Evolutionary conservation across 2,113 vertebrate genomes (phyloP).

Genomic region (Elgaria multicarinata): DNA sequence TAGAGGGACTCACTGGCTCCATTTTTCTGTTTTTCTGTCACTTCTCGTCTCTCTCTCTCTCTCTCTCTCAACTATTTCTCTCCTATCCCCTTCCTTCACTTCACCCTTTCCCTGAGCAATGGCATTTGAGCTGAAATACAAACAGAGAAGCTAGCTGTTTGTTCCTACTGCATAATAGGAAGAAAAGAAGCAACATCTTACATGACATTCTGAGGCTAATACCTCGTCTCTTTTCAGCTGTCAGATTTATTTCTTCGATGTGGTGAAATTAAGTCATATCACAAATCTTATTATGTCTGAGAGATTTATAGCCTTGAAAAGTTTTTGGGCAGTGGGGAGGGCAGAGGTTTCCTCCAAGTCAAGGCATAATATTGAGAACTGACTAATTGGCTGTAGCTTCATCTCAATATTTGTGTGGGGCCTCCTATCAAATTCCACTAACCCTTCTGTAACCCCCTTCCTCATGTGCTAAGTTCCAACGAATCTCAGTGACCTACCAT

Average conservation of each 20-base stretch:
- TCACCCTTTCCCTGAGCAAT: slow-evolving; percentile 57
- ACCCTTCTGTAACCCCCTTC: slow-evolving; percentile 72
- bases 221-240: slow-evolving; percentile 77
- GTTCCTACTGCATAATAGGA: slow-evolving; percentile 72
- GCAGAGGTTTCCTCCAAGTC: slow-evolving; percentile 52
- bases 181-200: slow-evolving; percentile 77
- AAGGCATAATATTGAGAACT: slow-evolving; percentile 67
- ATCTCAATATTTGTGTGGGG: slow-evolving; percentile 66
- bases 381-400: slow-evolving; percentile 74
- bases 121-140: slow-evolving; percentile 80
- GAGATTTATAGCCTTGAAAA: slow-evolving; percentile 76
- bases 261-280: slow-evolving; percentile 78
- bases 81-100: slow-evolving; percentile 41
- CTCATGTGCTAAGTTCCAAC: slow-evolving; percentile 63
- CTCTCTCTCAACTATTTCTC: slow-evolving; percentile 68
- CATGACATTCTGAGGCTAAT: slow-evolving; percentile 81
- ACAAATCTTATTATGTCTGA: slow-evolving; percentile 78
- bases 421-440: slow-evolving; percentile 77
- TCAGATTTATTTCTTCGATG: slow-evolving; percentile 78
- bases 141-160: slow-evolving; percentile 68
- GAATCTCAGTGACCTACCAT: slow-evolving; percentile 53
- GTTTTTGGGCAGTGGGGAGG: slow-evolving; percentile 51
- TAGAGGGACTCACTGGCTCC: slow-evolving; percentile 49
- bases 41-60: slow-evolving; percentile 61
- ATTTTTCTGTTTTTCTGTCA: slow-evolving; percentile 57